Conservation (phyloP, 1,140 invertebrate species). For the Portunus trituberculatus region DNA sequence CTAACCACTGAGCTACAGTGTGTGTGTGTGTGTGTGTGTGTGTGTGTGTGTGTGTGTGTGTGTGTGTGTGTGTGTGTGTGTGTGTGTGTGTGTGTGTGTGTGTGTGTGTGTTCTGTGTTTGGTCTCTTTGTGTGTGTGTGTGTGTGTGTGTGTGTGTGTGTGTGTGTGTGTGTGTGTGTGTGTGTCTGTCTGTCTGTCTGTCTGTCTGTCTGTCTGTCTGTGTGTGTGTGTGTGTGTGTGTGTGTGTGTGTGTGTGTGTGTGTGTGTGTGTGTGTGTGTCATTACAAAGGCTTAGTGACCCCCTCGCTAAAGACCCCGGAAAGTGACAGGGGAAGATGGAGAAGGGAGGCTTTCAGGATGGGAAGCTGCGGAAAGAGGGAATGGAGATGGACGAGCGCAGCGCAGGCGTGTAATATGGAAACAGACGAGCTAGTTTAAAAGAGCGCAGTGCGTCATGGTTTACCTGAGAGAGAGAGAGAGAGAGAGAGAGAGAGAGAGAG, state of each 20-base stretch:
- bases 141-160: no score
- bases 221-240: no score
- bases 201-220: no score
- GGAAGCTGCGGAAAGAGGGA: background rate
- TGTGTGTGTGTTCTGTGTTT: no score
- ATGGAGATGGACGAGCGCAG: background rate
- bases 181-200: no score
- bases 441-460: background rate
- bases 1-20: no score
- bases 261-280: background rate
- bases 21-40: background rate
- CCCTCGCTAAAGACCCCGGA: background rate
- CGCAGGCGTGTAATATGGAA: background rate
- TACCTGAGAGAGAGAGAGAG: background rate
- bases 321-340: background rate
- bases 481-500: conserved; percentile 20
- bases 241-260: no score
- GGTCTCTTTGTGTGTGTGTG: no score
- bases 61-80: background rate
- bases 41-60: no score
- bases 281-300: background rate
- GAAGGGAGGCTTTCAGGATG: background rate
- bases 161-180: background rate
- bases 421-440: background rate
- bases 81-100: background rate